Evolutionary conservation across 2,888 invertebrate species (phyloP), one percentile per base, ranked within the genome.

Genomic region (Lepidochrysops patricia): DNA sequence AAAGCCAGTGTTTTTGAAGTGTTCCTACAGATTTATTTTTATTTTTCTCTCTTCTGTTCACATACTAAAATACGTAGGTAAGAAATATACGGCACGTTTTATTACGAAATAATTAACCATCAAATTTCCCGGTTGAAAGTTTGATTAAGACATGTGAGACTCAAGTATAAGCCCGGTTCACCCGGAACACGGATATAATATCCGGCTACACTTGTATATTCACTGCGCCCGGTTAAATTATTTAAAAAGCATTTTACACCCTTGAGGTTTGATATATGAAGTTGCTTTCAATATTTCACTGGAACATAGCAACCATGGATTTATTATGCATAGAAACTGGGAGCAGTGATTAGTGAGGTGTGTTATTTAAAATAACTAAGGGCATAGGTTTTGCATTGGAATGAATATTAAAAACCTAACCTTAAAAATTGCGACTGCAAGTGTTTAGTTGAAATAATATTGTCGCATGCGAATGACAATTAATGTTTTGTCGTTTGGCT

Each of bases 201-300:
- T 79, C 80, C 77, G 77, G 69, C 67, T 73, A 73, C 68, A 71
- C 72, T 73, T 74, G 74, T 77, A 79, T 74, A 73, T 75, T 80
- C 74, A 35, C 35, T 78, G 75, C 76, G 76, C 74, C 67, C 70
- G 70, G 57, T 27, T 32, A 58, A 58, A 58, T 62, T 60, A 62
- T 58, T 56, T 62, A 60, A 60, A 59, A 61, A 60, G 60, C 43
- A 43, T 43, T 43, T 60, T 54, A 56, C 49, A 58, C 25, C 50
- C 50, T 25, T 50, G 25, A 26, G 26, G 26, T 26, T n/a, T 26
- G 50, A 50, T 26, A 37, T 15, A 50, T 26, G 50, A 26, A 26
- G 5, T 26, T 50, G n/a, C 26, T 50, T 50, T 50, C 26, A 50
- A 26, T 50, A n/a, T 26, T 43, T 43, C 19, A 43, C 19, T 43